Conservation (phyloP, 2,113 vertebrate species). For the Anseranas semipalmata region DNA sequence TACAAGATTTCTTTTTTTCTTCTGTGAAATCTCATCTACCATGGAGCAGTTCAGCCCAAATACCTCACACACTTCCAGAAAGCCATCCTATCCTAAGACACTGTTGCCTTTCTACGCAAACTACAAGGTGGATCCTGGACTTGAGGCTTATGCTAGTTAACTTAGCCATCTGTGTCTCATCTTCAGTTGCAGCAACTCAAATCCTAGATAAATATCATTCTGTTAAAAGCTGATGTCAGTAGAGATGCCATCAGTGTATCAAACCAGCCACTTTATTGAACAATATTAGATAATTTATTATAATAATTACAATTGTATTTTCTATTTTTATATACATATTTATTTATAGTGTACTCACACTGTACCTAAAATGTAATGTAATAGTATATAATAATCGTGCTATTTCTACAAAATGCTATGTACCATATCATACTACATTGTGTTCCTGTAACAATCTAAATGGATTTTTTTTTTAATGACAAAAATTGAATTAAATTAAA, state of each 20-base stretch:
- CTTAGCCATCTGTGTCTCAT: neutral
- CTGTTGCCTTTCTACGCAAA: neutral
- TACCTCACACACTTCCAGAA: neutral
- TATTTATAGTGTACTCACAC: neutral
- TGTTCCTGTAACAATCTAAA: neutral
- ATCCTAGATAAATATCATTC: neutral
- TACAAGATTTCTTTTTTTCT: neutral
- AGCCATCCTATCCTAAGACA: accelerated
- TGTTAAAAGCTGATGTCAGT: neutral
- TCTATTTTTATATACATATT: neutral
- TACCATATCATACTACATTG: neutral
- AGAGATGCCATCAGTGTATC: neutral
- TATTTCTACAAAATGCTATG: neutral
- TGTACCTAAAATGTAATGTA: neutral
- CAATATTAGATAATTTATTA: neutral
- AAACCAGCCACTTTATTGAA: neutral
- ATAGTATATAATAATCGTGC: neutral
- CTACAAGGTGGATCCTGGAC: neutral
- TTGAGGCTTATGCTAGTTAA: neutral
- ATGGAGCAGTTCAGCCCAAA: neutral
- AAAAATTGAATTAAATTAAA: neutral
- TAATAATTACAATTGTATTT: neutral
- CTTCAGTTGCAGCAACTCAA: neutral
- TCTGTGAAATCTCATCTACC: neutral
- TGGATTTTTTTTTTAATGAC: neutral